Evolutionary conservation across 2,888 invertebrate species (phyloP), one percentile per base, ranked within the genome.

Genomic region (Agrotis ipsilon): DNA sequence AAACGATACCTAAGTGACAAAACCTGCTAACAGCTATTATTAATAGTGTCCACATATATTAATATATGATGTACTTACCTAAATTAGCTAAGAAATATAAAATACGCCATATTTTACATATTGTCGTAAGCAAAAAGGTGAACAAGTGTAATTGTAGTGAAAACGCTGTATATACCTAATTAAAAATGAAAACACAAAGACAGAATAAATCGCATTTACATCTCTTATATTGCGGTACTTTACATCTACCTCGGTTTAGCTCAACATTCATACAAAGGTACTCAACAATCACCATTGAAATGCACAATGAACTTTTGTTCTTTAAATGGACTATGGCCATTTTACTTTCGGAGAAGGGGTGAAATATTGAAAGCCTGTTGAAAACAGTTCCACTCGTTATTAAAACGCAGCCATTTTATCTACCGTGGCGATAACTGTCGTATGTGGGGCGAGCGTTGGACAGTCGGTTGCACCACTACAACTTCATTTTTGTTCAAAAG

Each of bases 381-480:
- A 68, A 77, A 66, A 32, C 39, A 80, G 19, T 48, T 59, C n/a
- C 65, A 67, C 27, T 51, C 32, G 63, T 67, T 62, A 66, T 43
- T 74, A 66, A 67, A 71, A 54, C 24, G 57, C 51, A 49, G 54
- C 64, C 67, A 65, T 65, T 77, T 78, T 58, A 82, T 67, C 19
- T 64, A 49, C 16, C 52, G 52, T 52, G 48, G 43, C 71, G 49
- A 64, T 71, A 43, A 62, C 48, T 45, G 49, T 78, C 48, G 60
- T 54, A 51, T 81, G 54, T 64, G 39, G 27, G 39, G 49, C 16
- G 43, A 21, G 43, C n/a, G 24, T 43, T 54, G 61, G 43, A 65
- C 61, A 54, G 39, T 51, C 24, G 45, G n/a, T 21, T 59, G 27
- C 78, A 55, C 13, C 9, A 19, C 24, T 51, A 49, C 27, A 51